Conservation (phyloP, 2,888 invertebrate species). For the Listrodromus nycthemerus region DNA sequence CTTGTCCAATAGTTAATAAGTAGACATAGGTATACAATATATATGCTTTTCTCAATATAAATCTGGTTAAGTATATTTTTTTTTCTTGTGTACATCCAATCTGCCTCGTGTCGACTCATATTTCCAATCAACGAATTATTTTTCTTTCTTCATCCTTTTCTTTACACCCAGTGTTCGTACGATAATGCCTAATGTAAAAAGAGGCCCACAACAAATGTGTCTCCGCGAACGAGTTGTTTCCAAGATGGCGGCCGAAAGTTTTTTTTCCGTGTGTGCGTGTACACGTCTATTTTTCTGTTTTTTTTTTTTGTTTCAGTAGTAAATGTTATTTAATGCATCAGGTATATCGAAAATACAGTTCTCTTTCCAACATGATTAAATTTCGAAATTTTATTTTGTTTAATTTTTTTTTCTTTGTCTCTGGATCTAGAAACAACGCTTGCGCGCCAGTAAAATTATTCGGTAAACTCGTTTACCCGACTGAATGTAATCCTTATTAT, state of each 20-base stretch:
- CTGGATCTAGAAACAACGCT: constrained; percentile 52
- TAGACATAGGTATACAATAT: constrained; percentile 82
- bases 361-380: constrained; percentile 67
- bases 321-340: constrained; percentile 56
- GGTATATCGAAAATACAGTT: constrained; percentile 70
- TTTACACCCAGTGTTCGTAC: constrained; percentile 70
- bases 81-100: constrained; percentile 71
- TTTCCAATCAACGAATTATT: constrained; percentile 68
- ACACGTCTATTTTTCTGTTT: constrained; percentile 17
- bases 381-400: constrained; percentile 64
- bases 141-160: constrained; percentile 25
- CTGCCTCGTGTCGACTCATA: constrained; percentile 74
- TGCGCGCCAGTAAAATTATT: constrained; percentile 57
- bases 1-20: constrained; percentile 79
- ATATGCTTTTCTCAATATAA: constrained; percentile 81
- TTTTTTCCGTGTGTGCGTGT: constrained; percentile 35
- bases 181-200: constrained; percentile 75
- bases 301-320: constrained; percentile 45
- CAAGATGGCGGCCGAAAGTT: constrained; percentile 49
- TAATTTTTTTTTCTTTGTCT: constrained; percentile 37
- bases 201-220: constrained; percentile 77
- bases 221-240: constrained; percentile 72
- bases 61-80: constrained; percentile 77
- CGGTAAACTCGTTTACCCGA: constrained; percentile 56
- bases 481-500: constrained; percentile 68